Evolutionary conservation across 2,888 invertebrate genomes (phyloP).

Genomic region (Ditula angustiorana): DNA sequence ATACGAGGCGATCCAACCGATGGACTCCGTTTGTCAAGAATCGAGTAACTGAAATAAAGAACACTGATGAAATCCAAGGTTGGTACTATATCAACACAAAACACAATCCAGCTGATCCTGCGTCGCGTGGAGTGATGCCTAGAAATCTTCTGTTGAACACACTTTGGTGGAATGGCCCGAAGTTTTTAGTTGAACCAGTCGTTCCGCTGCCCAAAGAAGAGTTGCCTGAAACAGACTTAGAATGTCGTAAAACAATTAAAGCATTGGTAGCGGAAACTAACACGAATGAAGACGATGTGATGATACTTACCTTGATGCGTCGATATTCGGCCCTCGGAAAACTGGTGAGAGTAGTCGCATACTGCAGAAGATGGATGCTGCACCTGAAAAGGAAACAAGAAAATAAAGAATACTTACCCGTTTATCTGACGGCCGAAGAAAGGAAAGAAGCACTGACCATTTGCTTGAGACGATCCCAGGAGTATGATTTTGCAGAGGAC

Average conservation of each 20-base stretch:
- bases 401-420: slow-evolving; percentile 1
- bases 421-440: slow-evolving; percentile 31
- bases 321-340: neutral
- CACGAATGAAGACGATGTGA: neutral
- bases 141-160: neutral
- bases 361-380: slow-evolving; percentile 39
- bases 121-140: neutral
- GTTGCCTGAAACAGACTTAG: neutral
- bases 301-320: neutral
- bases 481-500: slow-evolving; percentile 27
- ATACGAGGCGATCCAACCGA: neutral
- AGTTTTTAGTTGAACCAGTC: neutral
- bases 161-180: neutral
- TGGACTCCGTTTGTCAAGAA: neutral
- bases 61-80: neutral
- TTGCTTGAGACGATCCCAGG: slow-evolving; percentile 39
- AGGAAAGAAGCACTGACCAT: slow-evolving; percentile 24
- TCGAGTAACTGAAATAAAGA: neutral
- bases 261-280: neutral
- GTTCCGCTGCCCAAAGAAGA: neutral
- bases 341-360: slow-evolving; percentile 40
- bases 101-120: neutral
- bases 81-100: neutral
- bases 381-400: slow-evolving; percentile 13
- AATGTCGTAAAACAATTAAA: neutral